A percentile compares a stretch with the other conserved stretches of the same genome.
Conservation (phyloP, 1,140 invertebrate genomes). For the Myzus persicae region DNA sequence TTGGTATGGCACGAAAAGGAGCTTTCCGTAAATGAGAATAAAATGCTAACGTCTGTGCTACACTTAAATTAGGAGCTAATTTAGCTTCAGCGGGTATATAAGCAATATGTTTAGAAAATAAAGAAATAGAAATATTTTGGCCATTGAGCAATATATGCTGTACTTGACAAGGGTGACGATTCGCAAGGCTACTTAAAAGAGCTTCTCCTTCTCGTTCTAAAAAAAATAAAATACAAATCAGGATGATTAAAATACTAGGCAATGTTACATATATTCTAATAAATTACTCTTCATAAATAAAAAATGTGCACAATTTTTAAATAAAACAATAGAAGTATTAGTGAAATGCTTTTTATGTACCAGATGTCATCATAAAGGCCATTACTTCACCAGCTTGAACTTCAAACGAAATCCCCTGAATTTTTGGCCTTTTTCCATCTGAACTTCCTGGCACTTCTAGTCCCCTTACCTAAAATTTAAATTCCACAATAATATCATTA, state of each 20-base stretch:
- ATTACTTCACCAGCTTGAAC: slow-evolving; percentile 88
- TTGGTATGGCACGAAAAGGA: slow-evolving; percentile 59
- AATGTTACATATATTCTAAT: neutral
- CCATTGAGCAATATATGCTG: slow-evolving; percentile 90
- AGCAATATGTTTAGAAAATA: slow-evolving; percentile 73
- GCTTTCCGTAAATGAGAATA: slow-evolving; percentile 61
- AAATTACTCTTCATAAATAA: neutral
- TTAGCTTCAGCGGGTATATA: slow-evolving; percentile 72
- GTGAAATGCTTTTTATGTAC: slow-evolving; percentile 63
- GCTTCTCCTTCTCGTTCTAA: slow-evolving; percentile 78
- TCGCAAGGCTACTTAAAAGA: slow-evolving; percentile 82
- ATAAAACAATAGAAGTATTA: neutral
- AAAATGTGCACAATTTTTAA: neutral
- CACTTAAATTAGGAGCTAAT: slow-evolving; percentile 66
- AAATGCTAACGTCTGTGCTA: slow-evolving; percentile 63
- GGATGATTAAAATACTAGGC: neutral
- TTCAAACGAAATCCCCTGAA: slow-evolving; percentile 81
- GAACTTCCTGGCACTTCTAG: slow-evolving; percentile 68
- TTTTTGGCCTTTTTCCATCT: slow-evolving; percentile 65
- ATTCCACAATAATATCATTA: neutral
- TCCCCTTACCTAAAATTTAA: slow-evolving; percentile 66
- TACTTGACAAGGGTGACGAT: slow-evolving; percentile 72
- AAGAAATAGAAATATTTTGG: slow-evolving; percentile 74
- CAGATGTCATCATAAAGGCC: slow-evolving; percentile 83
- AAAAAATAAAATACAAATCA: slow-evolving; percentile 18